Evolutionary conservation across 2,888 invertebrate species (phyloP), one percentile per base, ranked within the genome.

Genomic region (Malachius bipustulatus): DNA sequence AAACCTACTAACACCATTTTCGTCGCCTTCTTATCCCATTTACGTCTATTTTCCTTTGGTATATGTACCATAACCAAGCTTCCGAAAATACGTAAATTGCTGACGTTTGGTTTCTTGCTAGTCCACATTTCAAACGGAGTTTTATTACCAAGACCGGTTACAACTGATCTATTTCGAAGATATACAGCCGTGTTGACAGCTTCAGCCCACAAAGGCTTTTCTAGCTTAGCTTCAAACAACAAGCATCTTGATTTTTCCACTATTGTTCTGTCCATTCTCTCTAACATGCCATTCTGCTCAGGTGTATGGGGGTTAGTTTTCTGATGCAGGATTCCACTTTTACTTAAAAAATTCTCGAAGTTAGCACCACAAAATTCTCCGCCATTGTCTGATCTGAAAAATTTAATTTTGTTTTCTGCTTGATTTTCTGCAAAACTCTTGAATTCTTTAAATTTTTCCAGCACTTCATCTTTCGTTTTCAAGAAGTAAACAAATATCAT

Each of bases 81-180:
- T 15, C 49, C 54, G 47, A 56, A 57, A 14, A 51, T 36, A 44
- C 43, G 37, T 4, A 53, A 11, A 29, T 62, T 47, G 29, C 40
- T 39, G 2, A 62, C 31, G 42, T 54, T 39, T 8, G 55, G 55
- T 37, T 52, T 56, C 14, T 35, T 38, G 2, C 47, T 44, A 34
- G 41, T 39, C 54, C 57, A 56, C 4, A 28, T 14, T 14, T 39
- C 39, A 29, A 16, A 32, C 10, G 36, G 39, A 10, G 39, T 39
- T 16, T 16, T 27, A 27, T 15, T 26, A 29, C 13, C 12, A 6
- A 34, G 13, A 10, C 32, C 33, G 19, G 37, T 14, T 3, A 24
- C 34, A n/a, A 37, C 2, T 4, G 39, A 42, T 35, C 52, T 37
- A 29, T 53, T 53, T 13, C 31, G 16, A 4, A 47, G 26, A 33